Evolutionary conservation across 2,888 invertebrate genomes (phyloP), one percentile per base, ranked within the genome.

Genomic region (Adelognathus sp.): DNA sequence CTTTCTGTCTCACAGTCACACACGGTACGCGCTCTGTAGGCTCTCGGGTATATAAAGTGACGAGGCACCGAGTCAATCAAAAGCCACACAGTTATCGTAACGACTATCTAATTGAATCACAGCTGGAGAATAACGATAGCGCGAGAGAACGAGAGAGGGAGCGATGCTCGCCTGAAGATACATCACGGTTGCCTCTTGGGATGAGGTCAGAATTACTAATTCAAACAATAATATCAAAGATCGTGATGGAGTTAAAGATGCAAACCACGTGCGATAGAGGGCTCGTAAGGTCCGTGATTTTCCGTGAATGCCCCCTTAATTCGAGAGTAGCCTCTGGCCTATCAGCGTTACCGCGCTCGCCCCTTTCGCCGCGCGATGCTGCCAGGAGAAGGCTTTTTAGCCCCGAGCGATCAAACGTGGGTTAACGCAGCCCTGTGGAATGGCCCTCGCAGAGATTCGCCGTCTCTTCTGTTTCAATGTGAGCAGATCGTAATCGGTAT

Each of bases 291-390:
- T 52, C 73, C 71, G 82, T 83, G 85, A 87, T 85, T 87, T 86
- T 79, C 83, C 81, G 80, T 85, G 85, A 86, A 86, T 86, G 82
- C n/a, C 79, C 84, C 84, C 84, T 86, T 86, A 86, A 87, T 86
- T 86, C 84, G n/a, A n/a, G 82, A 83, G 85, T 81, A 81, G 79
- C 82, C 72, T 60, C 69, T 36, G 56, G 46, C 61, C 27, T 31
- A 33, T 39, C 33, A 16, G 41, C 24, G 44, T 24, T 6, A 29
- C 29, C 60, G 63, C 75, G 58, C 46, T 24, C 41, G 66, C 67
- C 72, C 52, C 71, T 69, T 63, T 72, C 63, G 33, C 60, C 39
- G 76, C 50, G 54, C n/a, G 46, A 67, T 46, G 69, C 56, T 56
- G 69, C 61, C 24, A 63, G 69, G 79, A 72, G 64, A 79, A 79